Evolutionary conservation across 2,797 vertebrate genomes (phyloP).

Genomic region (Tolypeutes matacus): DNA sequence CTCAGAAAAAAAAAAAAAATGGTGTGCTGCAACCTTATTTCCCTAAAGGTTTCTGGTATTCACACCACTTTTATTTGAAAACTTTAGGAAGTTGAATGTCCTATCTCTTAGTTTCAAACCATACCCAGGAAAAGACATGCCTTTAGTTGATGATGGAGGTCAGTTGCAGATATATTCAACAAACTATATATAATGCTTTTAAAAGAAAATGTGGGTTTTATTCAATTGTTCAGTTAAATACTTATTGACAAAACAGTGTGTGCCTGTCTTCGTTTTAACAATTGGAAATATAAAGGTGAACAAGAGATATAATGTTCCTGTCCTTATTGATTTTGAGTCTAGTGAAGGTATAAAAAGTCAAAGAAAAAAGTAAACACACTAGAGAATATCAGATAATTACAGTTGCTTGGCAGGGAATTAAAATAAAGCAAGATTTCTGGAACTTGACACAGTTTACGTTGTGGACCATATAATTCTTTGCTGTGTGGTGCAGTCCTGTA

Average conservation of each 20-base stretch:
- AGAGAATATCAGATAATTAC: neutral
- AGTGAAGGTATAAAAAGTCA: neutral
- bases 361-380: neutral
- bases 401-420: neutral
- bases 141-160: neutral
- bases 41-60: neutral
- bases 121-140: neutral
- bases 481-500: neutral
- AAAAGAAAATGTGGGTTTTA: neutral
- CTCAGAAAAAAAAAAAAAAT: neutral
- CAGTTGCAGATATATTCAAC: neutral
- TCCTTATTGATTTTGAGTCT: neutral
- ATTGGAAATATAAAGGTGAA: neutral
- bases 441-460: neutral
- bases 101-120: neutral
- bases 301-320: neutral
- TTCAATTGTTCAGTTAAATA: slow-evolving; percentile 7
- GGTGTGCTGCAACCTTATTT: neutral
- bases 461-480: neutral
- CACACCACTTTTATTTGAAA: neutral
- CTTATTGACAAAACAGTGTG: neutral
- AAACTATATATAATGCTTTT: neutral
- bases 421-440: neutral
- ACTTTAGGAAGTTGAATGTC: neutral
- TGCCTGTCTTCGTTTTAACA: neutral